Conservation (phyloP, 2,113 vertebrate genomes). For the Lophura nycthemera region DNA sequence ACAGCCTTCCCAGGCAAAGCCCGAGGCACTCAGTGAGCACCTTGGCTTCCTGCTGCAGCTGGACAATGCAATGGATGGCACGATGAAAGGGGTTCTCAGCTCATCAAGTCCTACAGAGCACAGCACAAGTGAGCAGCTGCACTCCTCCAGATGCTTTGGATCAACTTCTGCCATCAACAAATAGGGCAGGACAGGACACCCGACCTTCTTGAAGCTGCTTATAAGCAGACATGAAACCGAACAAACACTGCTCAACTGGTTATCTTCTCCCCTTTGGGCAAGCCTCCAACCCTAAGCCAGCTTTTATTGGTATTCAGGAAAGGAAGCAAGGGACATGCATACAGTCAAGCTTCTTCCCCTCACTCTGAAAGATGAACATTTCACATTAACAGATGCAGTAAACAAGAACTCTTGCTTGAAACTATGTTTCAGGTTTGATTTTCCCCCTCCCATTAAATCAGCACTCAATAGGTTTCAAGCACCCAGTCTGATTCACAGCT, state of each 20-base stretch:
- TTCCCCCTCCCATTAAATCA: background rate
- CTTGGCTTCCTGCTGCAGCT: background rate
- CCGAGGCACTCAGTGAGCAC: background rate
- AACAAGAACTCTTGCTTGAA: background rate
- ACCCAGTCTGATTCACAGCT: slow-evolving; percentile 51
- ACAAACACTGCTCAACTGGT: background rate
- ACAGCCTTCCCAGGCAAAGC: slow-evolving; percentile 20
- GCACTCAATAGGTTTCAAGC: background rate
- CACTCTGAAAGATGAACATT: accelerated
- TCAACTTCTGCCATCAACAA: background rate
- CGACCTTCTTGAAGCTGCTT: background rate
- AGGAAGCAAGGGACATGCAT: background rate
- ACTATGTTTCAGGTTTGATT: background rate
- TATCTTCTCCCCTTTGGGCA: background rate
- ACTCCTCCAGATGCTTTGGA: background rate
- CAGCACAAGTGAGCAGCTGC: background rate
- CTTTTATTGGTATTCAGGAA: background rate
- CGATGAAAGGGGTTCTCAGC: background rate
- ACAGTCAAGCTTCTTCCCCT: background rate
- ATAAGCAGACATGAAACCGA: background rate
- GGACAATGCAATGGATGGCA: background rate
- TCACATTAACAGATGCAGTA: background rate
- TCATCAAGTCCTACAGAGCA: background rate
- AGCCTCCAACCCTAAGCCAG: background rate
- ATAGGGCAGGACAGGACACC: background rate